phyloP scores from a whole-genome alignment of 1,140 invertebrate species.

The Pseudobourletiella spinata region DNA sequence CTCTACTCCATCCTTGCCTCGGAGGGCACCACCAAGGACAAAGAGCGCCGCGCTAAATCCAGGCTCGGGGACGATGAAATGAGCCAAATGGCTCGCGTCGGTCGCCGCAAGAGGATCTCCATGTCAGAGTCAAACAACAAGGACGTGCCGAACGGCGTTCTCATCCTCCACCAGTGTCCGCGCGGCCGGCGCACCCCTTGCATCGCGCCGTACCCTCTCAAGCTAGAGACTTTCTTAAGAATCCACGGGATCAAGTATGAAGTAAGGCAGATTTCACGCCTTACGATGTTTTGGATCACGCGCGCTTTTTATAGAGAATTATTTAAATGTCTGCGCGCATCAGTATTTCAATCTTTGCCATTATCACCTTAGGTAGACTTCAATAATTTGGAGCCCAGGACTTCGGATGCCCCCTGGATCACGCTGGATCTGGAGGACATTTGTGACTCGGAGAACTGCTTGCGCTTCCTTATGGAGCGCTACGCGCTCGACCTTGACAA shows the following conservation, averaged over 20 bases:
- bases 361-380: background rate
- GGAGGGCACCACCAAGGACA: background rate
- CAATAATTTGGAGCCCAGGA: background rate
- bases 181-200: conserved; percentile 28
- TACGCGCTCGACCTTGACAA: conserved; percentile 8
- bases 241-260: conserved; percentile 28
- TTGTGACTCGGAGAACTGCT: conserved; percentile 21
- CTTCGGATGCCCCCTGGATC: conserved; percentile 22
- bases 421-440: conserved; percentile 24
- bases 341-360: too few relatives aligned
- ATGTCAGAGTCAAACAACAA: background rate
- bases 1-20: background rate
- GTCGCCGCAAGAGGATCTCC: background rate
- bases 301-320: too few relatives aligned
- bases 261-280: too few relatives aligned
- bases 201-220: conserved; percentile 30
- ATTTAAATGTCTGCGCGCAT: too few relatives aligned
- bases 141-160: conserved; percentile 1
- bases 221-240: conserved; percentile 31
- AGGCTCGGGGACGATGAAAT: background rate
- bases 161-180: conserved; percentile 29
- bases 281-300: too few relatives aligned
- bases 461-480: conserved; percentile 9
- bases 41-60: background rate
- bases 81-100: too few relatives aligned